phyloP scores from a whole-genome alignment of 2,113 vertebrate species.

The Osmerus mordax region DNA sequence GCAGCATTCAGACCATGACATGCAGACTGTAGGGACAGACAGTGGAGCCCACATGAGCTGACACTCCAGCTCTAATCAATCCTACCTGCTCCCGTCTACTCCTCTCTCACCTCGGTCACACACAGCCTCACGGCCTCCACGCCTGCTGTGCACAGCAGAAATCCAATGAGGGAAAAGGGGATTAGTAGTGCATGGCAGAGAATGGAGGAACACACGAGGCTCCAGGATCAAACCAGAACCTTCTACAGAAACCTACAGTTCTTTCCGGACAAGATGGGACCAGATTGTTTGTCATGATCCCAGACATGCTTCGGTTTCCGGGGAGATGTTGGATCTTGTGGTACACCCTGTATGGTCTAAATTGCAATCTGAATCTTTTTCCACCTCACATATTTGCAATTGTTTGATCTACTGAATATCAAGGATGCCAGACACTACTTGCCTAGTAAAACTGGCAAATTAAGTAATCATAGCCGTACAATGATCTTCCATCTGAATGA shows the following conservation, averaged over 20 bases:
- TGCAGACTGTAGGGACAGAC: not conserved
- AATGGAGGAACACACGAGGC: conserved; percentile 6
- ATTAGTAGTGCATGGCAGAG: conserved; percentile 23
- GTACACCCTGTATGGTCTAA: too few species aligned
- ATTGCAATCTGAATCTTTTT: too few species aligned
- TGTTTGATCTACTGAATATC: not conserved
- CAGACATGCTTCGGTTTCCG: not conserved
- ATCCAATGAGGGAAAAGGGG: conserved; percentile 10
- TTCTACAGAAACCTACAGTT: not conserved
- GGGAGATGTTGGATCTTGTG: too few species aligned
- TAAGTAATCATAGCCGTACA: not conserved
- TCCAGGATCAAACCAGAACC: conserved; percentile 7
- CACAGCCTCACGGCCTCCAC: conserved; percentile 8
- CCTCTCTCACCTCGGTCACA: conserved; percentile 1
- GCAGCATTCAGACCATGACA: conserved; percentile 19
- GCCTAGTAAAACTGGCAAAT: not conserved
- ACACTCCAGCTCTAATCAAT: conserved; percentile 3
- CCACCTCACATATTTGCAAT: too few species aligned
- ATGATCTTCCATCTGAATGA: not conserved
- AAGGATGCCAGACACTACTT: not conserved
- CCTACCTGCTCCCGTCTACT: conserved; percentile 12
- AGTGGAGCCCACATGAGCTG: conserved; percentile 26
- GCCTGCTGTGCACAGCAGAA: conserved; percentile 18
- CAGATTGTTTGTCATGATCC: not conserved
- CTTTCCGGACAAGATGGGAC: not conserved